Conservation (phyloP, 2,113 vertebrate species). For the Gracilinanus agilis region DNA sequence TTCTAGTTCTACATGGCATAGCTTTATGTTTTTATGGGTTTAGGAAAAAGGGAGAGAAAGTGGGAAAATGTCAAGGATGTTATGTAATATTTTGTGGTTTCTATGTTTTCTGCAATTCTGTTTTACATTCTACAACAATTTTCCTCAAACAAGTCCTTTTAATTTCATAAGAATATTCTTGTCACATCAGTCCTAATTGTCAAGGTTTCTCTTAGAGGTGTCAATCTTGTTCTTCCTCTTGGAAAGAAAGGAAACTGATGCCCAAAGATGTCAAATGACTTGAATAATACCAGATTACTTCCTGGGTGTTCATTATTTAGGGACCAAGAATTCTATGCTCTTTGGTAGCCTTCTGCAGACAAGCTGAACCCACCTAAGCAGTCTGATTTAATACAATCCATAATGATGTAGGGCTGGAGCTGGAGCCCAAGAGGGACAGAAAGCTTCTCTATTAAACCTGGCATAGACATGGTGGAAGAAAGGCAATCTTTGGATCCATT, state of each 20-base stretch:
- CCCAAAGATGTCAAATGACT: neutral
- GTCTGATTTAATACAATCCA: neutral
- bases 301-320: neutral
- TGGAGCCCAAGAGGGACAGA: neutral
- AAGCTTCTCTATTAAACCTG: neutral
- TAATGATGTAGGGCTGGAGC: neutral
- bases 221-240: neutral
- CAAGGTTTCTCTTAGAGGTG: neutral
- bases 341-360: neutral
- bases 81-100: neutral
- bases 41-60: neutral
- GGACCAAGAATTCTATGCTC: neutral
- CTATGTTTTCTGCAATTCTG: neutral
- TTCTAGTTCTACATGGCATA: neutral
- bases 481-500: neutral
- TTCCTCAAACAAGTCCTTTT: neutral
- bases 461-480: neutral
- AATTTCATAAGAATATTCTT: neutral
- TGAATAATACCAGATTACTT: neutral
- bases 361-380: neutral
- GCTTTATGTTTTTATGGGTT: neutral
- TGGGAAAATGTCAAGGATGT: neutral
- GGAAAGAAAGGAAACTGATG: neutral
- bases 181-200: neutral
- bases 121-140: neutral